These are phyloP conservation scores for Echinarachnius parma DNA, from an alignment of 53 echinoderm and acorn worm species.

Conservation along the genomic window DNA sequence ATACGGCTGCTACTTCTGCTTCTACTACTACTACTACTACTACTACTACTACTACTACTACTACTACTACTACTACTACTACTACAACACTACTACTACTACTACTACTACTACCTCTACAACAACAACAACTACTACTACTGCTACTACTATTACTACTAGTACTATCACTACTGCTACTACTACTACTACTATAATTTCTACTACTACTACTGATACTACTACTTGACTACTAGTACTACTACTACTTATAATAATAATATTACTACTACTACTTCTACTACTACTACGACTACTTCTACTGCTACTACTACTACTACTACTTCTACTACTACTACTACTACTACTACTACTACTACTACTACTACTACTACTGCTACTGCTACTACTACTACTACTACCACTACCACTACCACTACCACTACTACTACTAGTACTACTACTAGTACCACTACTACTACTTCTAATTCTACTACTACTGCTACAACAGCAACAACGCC, in stretches of 20 bases:
- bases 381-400: conserved; percentile 15
- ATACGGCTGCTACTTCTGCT: neutral
- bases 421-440: conserved; percentile 15
- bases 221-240: neutral
- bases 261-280: conserved; percentile 2
- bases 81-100: neutral
- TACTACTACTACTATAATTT: neutral
- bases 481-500: neutral
- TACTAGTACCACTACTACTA: conserved; percentile 3
- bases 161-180: no score
- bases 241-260: neutral
- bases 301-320: conserved; percentile 22
- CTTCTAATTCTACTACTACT: neutral
- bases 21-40: neutral
- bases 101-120: neutral
- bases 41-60: neutral
- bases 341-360: conserved; percentile 19
- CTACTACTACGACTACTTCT: neutral
- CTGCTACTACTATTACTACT: neutral
- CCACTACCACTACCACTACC: neutral
- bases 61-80: neutral
- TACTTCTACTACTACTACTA: conserved; percentile 19
- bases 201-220: neutral
- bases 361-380: conserved; percentile 16
- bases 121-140: neutral